These are phyloP conservation scores for Eristalis tenax DNA, from an alignment of 2,888 invertebrate genomes.

Conservation along the genomic window DNA sequence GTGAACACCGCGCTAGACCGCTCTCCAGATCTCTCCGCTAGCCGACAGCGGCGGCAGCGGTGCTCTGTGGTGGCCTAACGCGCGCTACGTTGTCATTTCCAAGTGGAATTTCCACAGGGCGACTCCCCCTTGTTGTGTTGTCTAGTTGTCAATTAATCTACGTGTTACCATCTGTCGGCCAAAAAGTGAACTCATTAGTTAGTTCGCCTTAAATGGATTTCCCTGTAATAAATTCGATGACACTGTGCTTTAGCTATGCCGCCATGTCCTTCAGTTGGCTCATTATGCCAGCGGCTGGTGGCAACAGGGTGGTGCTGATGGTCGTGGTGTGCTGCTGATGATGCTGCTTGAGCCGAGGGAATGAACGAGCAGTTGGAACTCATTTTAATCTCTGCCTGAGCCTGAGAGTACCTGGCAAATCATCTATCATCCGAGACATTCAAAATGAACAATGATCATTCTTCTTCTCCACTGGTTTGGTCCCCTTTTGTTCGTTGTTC, in stretches of 20 bases:
- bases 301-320: neutral
- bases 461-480: slow-evolving; percentile 27
- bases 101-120: slow-evolving; percentile 57
- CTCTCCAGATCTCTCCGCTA: slow-evolving; percentile 11
- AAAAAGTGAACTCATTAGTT: slow-evolving; percentile 71
- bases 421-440: slow-evolving; percentile 67
- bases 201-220: slow-evolving; percentile 61
- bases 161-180: slow-evolving; percentile 70
- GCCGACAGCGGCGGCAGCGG: neutral
- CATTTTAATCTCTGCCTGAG: slow-evolving; percentile 51
- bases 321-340: neutral
- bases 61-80: slow-evolving; percentile 23
- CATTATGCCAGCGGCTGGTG: slow-evolving; percentile 32
- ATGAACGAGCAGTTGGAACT: slow-evolving; percentile 14
- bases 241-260: slow-evolving; percentile 35
- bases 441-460: slow-evolving; percentile 70
- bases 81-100: slow-evolving; percentile 50
- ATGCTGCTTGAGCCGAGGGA: neutral
- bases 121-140: slow-evolving; percentile 53
- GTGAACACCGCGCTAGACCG: slow-evolving; percentile 38
- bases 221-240: slow-evolving; percentile 66
- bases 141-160: slow-evolving; percentile 71
- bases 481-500: neutral
- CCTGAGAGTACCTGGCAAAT: slow-evolving; percentile 60
- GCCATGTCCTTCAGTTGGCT: slow-evolving; percentile 50